phyloP scores from a whole-genome alignment of 2,113 vertebrate genomes.

The Channa argus region DNA sequence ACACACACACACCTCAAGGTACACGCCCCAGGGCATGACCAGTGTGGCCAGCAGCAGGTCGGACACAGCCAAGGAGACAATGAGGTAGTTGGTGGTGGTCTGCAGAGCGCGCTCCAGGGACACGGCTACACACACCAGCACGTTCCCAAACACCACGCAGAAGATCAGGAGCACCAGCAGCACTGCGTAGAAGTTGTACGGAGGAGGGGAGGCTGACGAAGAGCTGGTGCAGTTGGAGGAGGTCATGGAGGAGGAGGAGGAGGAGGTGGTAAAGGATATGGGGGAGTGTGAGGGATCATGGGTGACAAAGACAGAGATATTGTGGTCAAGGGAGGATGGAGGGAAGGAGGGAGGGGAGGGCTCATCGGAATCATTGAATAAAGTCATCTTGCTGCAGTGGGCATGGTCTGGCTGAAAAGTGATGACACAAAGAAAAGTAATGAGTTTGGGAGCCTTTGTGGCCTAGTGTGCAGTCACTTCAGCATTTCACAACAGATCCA shows the following conservation, averaged over 20 bases:
- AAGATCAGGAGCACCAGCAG: constrained; percentile 84
- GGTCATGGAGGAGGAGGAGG: constrained; percentile 20
- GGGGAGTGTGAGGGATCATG: constrained; percentile 48
- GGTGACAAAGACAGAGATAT: constrained; percentile 52
- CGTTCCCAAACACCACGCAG: constrained; percentile 85
- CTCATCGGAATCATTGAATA: constrained; percentile 61
- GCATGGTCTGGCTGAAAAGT: constrained; percentile 55
- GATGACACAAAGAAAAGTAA: constrained; percentile 40
- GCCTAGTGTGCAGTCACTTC: background rate
- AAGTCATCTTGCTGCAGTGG: constrained; percentile 63
- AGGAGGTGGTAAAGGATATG: constrained; percentile 27
- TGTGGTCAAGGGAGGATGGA: constrained; percentile 38
- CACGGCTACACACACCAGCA: constrained; percentile 84
- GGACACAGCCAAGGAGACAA: constrained; percentile 84
- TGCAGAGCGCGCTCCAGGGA: constrained; percentile 82
- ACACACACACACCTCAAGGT: constrained; percentile 79
- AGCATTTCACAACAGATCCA: constrained; percentile 4
- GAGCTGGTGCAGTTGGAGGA: constrained; percentile 73
- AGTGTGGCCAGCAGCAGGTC: constrained; percentile 84
- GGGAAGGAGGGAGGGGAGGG: constrained; percentile 30
- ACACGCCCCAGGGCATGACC: constrained; percentile 87
- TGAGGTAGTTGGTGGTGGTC: constrained; percentile 88
- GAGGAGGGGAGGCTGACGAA: constrained; percentile 57
- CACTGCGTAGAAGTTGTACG: constrained; percentile 84
- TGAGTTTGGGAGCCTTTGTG: background rate